Evolutionary conservation across 2,113 vertebrate species (phyloP).

Genomic region (Corythoichthys intestinalis): DNA sequence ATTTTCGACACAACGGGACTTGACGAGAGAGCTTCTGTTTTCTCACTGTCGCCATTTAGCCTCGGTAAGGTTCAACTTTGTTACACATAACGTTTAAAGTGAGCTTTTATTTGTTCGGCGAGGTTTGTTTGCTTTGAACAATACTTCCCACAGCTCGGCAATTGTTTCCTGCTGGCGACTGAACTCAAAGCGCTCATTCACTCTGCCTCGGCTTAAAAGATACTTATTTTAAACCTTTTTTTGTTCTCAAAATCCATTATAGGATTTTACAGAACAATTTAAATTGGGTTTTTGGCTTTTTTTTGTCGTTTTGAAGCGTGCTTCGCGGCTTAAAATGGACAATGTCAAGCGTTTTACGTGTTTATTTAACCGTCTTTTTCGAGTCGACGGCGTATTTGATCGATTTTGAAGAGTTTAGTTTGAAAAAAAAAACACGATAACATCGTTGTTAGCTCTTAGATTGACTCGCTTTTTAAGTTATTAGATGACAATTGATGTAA

Average conservation of each 20-base stretch:
- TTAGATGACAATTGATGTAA: background rate
- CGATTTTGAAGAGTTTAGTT: background rate
- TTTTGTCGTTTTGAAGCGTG: background rate
- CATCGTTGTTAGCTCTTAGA: background rate
- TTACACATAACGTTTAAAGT: background rate
- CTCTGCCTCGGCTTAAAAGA: background rate
- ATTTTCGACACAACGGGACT: conserved; percentile 23
- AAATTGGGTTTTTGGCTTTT: background rate
- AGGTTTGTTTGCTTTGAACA: conserved; percentile 53
- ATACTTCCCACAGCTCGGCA: conserved; percentile 32
- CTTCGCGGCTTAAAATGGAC: background rate
- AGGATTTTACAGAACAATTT: background rate
- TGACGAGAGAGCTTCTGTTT: background rate
- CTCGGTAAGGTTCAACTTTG: background rate
- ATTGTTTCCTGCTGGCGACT: conserved; percentile 52
- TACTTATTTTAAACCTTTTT: background rate
- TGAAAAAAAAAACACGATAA: background rate
- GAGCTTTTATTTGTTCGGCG: conserved; percentile 18
- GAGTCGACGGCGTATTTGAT: background rate
- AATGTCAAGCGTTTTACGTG: background rate
- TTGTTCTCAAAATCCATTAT: background rate
- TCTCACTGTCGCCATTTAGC: conserved; percentile 6
- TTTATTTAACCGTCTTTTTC: background rate
- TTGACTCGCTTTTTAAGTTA: background rate
- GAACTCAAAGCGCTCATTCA: conserved; percentile 24